phyloP scores from a whole-genome alignment of 2,113 vertebrate genomes.

The Sciurus niger region DNA sequence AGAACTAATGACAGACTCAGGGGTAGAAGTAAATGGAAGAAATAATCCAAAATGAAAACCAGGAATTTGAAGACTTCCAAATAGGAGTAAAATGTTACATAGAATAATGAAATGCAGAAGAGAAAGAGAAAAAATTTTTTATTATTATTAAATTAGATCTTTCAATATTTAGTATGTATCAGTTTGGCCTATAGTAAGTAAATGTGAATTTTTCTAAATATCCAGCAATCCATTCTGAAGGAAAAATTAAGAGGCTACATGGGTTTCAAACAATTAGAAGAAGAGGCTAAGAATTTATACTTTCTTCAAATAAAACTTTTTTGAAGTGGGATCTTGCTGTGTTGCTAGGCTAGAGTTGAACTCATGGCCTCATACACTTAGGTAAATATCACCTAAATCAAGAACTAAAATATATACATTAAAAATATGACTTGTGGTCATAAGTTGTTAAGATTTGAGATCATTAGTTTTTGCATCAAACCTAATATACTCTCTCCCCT shows the following conservation, averaged over 20 bases:
- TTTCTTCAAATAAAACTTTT: neutral
- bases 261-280: neutral
- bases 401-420: neutral
- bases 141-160: neutral
- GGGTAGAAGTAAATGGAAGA: slow-evolving; percentile 26
- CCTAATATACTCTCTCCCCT: neutral
- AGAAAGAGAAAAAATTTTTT: neutral
- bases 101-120: slow-evolving; percentile 1
- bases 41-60: neutral
- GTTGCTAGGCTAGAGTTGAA: neutral
- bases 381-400: neutral
- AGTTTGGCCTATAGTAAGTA: neutral
- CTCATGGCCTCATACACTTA: neutral
- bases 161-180: neutral
- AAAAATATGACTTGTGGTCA: neutral
- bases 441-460: neutral
- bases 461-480: neutral
- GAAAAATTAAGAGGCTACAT: neutral
- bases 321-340: neutral
- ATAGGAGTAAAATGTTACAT: neutral
- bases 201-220: slow-evolving; percentile 39
- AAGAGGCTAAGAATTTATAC: neutral
- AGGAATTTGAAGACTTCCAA: slow-evolving; percentile 27
- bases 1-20: neutral
- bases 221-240: neutral